Base-by-base conservation (phyloP, 2,113 vertebrate species). In the Fulmarus glacialis region DNA sequence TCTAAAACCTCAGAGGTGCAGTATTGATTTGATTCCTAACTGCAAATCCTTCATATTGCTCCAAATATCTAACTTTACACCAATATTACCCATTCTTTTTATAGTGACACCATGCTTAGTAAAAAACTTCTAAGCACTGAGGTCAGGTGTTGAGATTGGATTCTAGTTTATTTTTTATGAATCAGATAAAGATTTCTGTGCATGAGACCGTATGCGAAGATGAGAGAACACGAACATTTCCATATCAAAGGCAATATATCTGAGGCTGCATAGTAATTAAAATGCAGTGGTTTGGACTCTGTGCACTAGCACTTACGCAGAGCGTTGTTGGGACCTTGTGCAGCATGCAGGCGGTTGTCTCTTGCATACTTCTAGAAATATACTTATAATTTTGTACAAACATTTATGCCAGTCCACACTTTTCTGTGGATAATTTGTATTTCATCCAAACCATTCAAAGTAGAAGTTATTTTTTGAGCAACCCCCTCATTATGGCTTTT, bases 241-340 rank as follows among this genome's bases (percentile, higher is more conserved):
- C 99, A 99, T 99, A 99, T 99, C 99, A 99, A 99, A 99, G 99
- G 98, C 98, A 97, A 98, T 96, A 98, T 99, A 99, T 99, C 98
- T 99, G 98, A 98, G 98, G 98, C 98, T 98, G 99, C 98, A 98
- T 99, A 99, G 99, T 99, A 99, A 99, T 99, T 99, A 99, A 99
- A 99, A 99, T 99, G 99, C 99, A 99, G 98, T 98, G 99, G 99
- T 99, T 99, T 99, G 98, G 98, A 98, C 98, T 98, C 96, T 97
- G 94, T 97, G 98, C 97, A 97, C 92, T 96, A 95, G 98, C 97
- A 98, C 98, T 98, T 98, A 99, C 87, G 97, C 98, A 98, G 98
- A 98, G 98, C 97, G 97, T 98, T 98, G 98, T 98, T 97, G 98
- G 98, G 98, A 98, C 98, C 97, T 98, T 98, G 98, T 98, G 98